Evolutionary conservation across 2,797 vertebrate genomes (phyloP), one percentile per base, ranked within the genome.

Genomic region (Anguilla anguilla): DNA sequence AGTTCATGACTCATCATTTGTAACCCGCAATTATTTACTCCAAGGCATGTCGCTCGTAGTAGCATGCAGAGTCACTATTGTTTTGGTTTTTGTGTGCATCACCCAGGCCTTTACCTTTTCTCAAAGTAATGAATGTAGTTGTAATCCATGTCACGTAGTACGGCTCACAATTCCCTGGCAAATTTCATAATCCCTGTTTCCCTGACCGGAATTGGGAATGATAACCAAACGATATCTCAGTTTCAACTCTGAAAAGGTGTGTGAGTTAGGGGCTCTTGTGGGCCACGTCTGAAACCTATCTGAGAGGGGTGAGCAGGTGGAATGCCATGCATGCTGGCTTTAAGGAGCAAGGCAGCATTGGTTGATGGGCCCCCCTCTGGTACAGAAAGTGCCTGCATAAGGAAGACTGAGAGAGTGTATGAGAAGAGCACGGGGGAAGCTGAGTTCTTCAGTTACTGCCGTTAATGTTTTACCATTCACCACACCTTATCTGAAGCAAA

Each of bases 1-100:
- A 85, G 51, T 2, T 43, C 74, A 85, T 74, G 82, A 88, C 82
- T 61, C 83, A 84, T 49, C 59, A 82, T 51, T 84, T 86, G 10
- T 61, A 83, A 87, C 49, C 83, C 31, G 2, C 86, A 72, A 49
- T 25, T 64, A 49, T 43, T 25, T 6, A 43, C n/a, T 87, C 51
- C 25, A 72, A 55, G 46, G 22, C n/a, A 13, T 25, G 11, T 51
- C 85, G 1, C 79, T 51, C 79, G 10, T 17, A 49, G 43, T 4
- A 49, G 46, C 43, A n/a, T n/a, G 6, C 43, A 51, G 39, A 10
- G 15, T 51, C 19, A 51, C 13, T 49, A 49, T 51, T 11, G 15
- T 11, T 39, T 3, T 79, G 43, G 11, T 2, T 35, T 46, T 22
- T 39, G 35, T 43, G 15, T 19, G 15, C 74, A 79, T 77, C n/a